Evolutionary conservation across 1,140 invertebrate genomes (phyloP), one percentile per base, ranked within the genome.

Genomic region (Magallana gigas): DNA sequence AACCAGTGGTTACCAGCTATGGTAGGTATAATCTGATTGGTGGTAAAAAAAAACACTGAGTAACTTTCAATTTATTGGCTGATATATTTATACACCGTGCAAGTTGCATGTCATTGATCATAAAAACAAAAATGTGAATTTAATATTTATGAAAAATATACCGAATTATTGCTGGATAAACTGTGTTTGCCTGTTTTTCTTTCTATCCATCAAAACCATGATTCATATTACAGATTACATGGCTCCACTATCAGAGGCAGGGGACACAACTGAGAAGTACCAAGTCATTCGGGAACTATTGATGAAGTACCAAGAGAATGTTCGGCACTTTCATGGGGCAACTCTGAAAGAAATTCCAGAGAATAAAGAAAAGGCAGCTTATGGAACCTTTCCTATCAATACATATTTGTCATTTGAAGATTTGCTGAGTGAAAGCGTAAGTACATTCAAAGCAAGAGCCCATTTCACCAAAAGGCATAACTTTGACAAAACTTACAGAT

Each of bases 221-320:
- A 2, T 48, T n/a, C 80, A 5, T 23, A 5, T 18, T 83, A 57
- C 87, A 94, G 93, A 94, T 92, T 94, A 94, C 90, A 91, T 92
- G 87, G 92, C 94, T 0, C 92, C 95, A 9, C 87, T 96, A 80
- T 94, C 94, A 9, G 96, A 96, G 94, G 90, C 94, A 48, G 94
- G 95, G 9, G 92, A 94, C 57, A 91, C 93, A 81, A 95, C 94
- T 58, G 86, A 90, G 8, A 95, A 95, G 87, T 95, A 95, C 90
- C 91, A 94, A 82, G 89, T 91, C 11, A 92, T 95, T 12, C 91
- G 94, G 90, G 93, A 95, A n/a, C 90, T 93, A 18, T 88, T 95
- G 9, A 68, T 87, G 7, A 88, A 92, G 36, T 64, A 84, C 83
- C 68, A 76, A 8, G 68, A 76, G 11, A 12, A 76, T 9, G 68